Evolutionary conservation across 2,888 invertebrate genomes (phyloP), one percentile per base, ranked within the genome.

Genomic region (Strigamia crassipes): DNA sequence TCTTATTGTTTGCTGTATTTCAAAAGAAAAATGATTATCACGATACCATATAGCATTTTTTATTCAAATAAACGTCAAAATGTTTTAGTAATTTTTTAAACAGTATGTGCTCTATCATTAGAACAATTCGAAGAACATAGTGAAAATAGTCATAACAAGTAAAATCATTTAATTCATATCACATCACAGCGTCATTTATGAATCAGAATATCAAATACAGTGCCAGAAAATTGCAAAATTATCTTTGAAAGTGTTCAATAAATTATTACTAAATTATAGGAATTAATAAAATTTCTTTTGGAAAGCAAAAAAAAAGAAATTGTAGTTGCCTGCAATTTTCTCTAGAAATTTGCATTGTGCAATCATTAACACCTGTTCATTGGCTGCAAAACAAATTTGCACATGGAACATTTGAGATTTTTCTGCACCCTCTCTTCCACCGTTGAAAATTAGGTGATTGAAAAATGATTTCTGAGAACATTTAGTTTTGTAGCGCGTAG

Each of bases 401-500:
- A 10, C 61, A 61, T 61, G 61, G 61, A 61, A 61, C 61, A 61
- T 61, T 61, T 61, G 15, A 46, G 61, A 12, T 23, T 61, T 61
- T 18, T 61, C 15, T 56, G 8, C n/a, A 10, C 5, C 61, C 10
- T 18, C 3, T 46, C 42, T 61, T 18, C 61, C 61, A 21, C 5
- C 18, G 6, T 18, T 23, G 61, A 61, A 18, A 61, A 61, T 61
- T 61, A 18, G 61, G 61, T 18, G 61, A 61, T 61, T 61, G 61
- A 61, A 61, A 61, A 61, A 18, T 61, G 61, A 61, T 61, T 46
- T 61, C 61, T 61, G n/a, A 61, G 61, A 61, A 61, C 61, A 61
- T 61, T 61, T 61, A 21, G 21, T 61, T 61, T 23, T 61, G 21
- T 61, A 61, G 10, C 23, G 61, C 61, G 23, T 61, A 4, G 23